Percentiles rank a stretch among this genome's conserved stretches.
Evolutionary conservation across 2,113 vertebrate species (phyloP).

Genomic region (Synchiropus splendidus): DNA sequence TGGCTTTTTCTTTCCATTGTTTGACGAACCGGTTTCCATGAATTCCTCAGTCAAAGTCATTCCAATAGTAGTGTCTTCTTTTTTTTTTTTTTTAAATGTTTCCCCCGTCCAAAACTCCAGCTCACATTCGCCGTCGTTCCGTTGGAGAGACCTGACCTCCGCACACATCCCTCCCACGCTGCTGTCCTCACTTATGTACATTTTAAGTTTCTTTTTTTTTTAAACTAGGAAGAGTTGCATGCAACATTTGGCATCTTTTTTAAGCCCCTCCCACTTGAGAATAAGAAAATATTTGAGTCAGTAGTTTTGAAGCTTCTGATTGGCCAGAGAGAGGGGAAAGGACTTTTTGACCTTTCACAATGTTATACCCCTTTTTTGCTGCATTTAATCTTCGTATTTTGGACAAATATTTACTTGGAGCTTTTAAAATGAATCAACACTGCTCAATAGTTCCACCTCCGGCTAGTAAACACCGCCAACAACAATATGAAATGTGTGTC

Average conservation of each 20-base stretch:
- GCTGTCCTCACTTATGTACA: constrained; percentile 38
- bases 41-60: background rate
- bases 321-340: too few relatives aligned
- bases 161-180: constrained; percentile 4
- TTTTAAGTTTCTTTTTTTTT: constrained; percentile 1
- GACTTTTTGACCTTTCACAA: too few relatives aligned
- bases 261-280: constrained; percentile 20
- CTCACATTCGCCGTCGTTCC: background rate
- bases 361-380: too few relatives aligned
- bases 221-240: constrained; percentile 65
- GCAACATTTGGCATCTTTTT: constrained; percentile 69
- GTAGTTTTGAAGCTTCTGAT: too few relatives aligned
- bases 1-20: constrained; percentile 48
- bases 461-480: too few relatives aligned
- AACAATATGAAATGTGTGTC: constrained; percentile 1
- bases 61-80: background rate
- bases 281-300: too few relatives aligned
- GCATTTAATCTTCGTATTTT: too few relatives aligned
- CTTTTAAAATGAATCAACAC: too few relatives aligned
- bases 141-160: too few relatives aligned
- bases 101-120: constrained; percentile 1
- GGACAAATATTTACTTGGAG: too few relatives aligned
- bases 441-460: too few relatives aligned
- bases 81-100: constrained; percentile 1
- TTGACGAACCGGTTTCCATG: background rate